These are phyloP conservation scores for Lophura nycthemera DNA, from an alignment of 2,113 vertebrate genomes.

Conservation along the genomic window DNA sequence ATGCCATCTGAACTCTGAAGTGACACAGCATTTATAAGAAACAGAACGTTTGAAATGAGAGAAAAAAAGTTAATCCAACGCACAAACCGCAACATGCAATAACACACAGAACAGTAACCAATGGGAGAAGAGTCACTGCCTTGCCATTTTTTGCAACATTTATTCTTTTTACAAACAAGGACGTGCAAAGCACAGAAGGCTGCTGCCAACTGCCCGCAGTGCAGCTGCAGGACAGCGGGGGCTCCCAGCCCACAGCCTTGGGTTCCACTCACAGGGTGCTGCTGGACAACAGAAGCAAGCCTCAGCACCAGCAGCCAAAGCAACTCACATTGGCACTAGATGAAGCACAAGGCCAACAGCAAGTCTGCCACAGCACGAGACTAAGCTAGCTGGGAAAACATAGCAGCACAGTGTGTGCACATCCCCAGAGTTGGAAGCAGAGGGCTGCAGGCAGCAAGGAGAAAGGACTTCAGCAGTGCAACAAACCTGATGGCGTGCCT, in stretches of 20 bases:
- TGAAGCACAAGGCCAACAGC: background rate
- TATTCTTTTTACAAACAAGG: background rate
- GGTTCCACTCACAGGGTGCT: background rate
- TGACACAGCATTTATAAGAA: background rate
- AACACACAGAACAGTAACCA: background rate
- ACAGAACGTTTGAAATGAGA: background rate
- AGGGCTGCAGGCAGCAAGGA: background rate
- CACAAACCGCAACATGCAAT: background rate
- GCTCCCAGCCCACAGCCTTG: accelerated
- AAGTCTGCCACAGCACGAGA: background rate
- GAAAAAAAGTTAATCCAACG: background rate
- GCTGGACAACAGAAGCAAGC: too few species aligned
- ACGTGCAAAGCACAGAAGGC: background rate
- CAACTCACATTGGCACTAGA: background rate
- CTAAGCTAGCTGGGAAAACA: background rate
- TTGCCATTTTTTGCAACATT: background rate
- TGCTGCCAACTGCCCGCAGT: background rate
- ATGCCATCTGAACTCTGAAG: background rate
- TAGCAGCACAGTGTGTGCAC: accelerated
- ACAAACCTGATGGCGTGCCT: background rate
- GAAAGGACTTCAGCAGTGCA: background rate
- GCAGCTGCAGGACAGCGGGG: background rate
- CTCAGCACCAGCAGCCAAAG: background rate
- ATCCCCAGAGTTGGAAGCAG: background rate
- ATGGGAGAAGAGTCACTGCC: background rate